A percentile compares a stretch with the other conserved stretches of the same genome.
Evolutionary conservation across 2,888 invertebrate species (phyloP).

Genomic region (Trilocha varians): DNA sequence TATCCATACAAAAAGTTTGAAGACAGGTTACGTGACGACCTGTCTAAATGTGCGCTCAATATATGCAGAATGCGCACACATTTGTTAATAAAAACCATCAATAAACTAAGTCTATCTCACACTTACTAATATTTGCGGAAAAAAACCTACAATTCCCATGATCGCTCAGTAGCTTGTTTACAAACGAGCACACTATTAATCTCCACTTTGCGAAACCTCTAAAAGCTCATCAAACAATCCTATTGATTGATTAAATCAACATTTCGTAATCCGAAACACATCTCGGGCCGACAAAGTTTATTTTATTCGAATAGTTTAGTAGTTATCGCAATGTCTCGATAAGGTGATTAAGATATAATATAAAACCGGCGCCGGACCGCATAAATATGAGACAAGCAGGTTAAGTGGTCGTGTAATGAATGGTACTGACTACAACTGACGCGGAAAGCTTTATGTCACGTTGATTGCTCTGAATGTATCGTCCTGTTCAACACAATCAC

Average conservation of each 20-base stretch:
- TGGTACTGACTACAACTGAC: slow-evolving; percentile 1
- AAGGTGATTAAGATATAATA: slow-evolving; percentile 39
- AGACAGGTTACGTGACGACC: too few relatives aligned
- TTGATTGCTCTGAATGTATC: not conserved
- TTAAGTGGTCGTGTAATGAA: slow-evolving; percentile 4
- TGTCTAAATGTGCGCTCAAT: too few relatives aligned
- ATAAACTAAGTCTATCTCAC: too few relatives aligned
- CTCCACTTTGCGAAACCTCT: too few relatives aligned
- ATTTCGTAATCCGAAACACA: slow-evolving; percentile 6
- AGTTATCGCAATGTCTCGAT: slow-evolving; percentile 26
- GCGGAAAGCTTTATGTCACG: not conserved
- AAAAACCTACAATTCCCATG: too few relatives aligned
- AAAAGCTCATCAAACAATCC: not conserved
- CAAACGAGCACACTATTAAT: too few relatives aligned
- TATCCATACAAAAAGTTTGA: too few relatives aligned
- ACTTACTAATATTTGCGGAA: too few relatives aligned
- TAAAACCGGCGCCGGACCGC: slow-evolving; percentile 25
- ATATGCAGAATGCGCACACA: too few relatives aligned
- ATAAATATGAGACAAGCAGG: slow-evolving; percentile 17
- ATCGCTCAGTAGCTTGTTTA: too few relatives aligned
- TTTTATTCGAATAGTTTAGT: slow-evolving; percentile 23
- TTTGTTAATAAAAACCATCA: too few relatives aligned
- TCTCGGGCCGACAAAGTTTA: slow-evolving; percentile 21
- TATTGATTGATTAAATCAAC: not conserved
- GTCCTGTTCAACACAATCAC: not conserved